Evolutionary conservation across 2,888 invertebrate genomes (phyloP), one percentile per base, ranked within the genome.

Genomic region (Sipunculus nudus): DNA sequence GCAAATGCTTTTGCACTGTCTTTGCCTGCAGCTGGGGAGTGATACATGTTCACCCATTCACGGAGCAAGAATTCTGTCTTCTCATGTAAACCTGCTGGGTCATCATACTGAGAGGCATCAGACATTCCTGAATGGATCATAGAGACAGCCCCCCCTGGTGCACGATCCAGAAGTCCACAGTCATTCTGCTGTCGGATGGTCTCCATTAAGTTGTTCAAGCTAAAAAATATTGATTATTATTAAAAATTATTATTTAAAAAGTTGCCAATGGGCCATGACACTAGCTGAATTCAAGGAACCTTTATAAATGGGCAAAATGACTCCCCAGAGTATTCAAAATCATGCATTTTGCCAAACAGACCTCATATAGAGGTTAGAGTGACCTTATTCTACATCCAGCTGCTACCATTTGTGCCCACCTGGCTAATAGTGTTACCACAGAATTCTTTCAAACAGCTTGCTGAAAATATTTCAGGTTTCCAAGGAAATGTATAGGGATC

Each of bases 11-110:
- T 96, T 53, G 77, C 78, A 62, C 79, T 79, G 70, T 83, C 83
- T 16, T 82, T 61, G 3, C 81, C 81, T 0, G 91, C 90, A 0
- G 93, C 76, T 0, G 81, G 79, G 8, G 79, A 78, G 67, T 95
- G 91, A 75, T 93, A 94, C 77, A 96, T 90, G 63, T 88, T 89
- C 19, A 97, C 92, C 99, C 99, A 99, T 78, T 99, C 98, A 25
- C 96, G 88, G 35, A 99, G 87, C 13, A 99, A 86, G 74, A 88
- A 92, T 83, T 99, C 98, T 0, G 96, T 96, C 84, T 96, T 97
- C 78, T 96, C 97, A 75, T 93, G 91, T 43, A 97, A 86, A 25
- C 94, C 96, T 0, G 94, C 94, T 2, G 96, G 96, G 85, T 97
- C 97, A 76, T 93, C 92, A 75, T 91, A 93, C 75, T 94, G 94